Base-by-base conservation (phyloP, 2,797 vertebrate genomes). In the Bovichtus variegatus region DNA sequence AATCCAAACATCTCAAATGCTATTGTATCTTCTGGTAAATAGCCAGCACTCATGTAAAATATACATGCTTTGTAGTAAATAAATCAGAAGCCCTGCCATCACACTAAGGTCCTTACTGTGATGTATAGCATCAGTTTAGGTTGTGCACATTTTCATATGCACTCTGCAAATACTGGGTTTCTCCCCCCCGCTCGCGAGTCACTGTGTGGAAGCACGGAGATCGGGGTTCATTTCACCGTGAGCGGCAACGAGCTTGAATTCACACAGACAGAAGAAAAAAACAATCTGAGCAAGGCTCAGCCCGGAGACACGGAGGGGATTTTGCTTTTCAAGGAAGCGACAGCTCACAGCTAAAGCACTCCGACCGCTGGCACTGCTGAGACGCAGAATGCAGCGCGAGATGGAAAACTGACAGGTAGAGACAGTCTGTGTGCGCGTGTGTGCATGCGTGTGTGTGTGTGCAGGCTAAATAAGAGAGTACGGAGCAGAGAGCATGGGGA, bases 261-360 rank as follows among this genome's bases (percentile, higher is more conserved):
- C 19, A 34, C 54, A 34, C 34, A 23, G 44, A 51, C 19, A 11
- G 10, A 70, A 6, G 10, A 70, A 6, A 51, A 12, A 59, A 51
- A 19, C 0, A 2, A 21, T 55, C 0, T 4, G 57, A 50, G 15
- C 38, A 0, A n/a, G 21, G 23, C 47, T 60, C 47, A 40, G 36
- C 46, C 34, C 6, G 36, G 49, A 53, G 51, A 44, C 43, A 19
- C 43, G 59, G 63, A 40, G 18, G 8, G 23, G 65, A 36, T 36
- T 61, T 19, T 34, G 34, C 38, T 74, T 70, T 77, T 74, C 31
- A 68, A 60, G 58, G 57, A 71, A 63, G 57, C 63, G 43, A 58
- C 47, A 64, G 71, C 64, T 76, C 65, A 53, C 51, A 70, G 60
- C 61, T 49, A 43, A 64, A 64, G 15, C 47, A n/a, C 5, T 50